phyloP scores from a whole-genome alignment of 2,888 invertebrate species.

The Pedicia rivosa region DNA sequence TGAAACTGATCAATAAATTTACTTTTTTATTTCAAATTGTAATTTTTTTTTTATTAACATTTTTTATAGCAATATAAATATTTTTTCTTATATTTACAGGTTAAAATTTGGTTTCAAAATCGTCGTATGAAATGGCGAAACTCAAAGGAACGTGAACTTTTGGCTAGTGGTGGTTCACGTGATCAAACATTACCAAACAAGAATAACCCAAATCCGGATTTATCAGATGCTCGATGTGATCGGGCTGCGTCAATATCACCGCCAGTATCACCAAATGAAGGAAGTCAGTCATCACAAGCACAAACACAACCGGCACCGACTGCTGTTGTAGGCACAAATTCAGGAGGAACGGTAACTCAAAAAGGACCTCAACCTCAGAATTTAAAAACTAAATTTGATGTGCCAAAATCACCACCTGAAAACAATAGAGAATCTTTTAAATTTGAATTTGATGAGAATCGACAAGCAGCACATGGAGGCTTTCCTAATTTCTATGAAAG shows the following conservation, averaged over 20 bases:
- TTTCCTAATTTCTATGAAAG: slow-evolving; percentile 15
- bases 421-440: slow-evolving; percentile 7
- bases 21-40: too few relatives aligned
- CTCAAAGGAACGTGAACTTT: slow-evolving; percentile 86
- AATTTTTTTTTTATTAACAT: too few relatives aligned
- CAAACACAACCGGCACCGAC: not conserved
- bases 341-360: not conserved
- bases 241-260: slow-evolving; percentile 47
- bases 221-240: slow-evolving; percentile 78
- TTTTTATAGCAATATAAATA: not conserved
- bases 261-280: slow-evolving; percentile 23
- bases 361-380: not conserved
- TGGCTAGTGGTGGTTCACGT: slow-evolving; percentile 84
- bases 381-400: not conserved
- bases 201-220: slow-evolving; percentile 89
- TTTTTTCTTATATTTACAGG: slow-evolving; percentile 28
- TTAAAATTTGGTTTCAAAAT: slow-evolving; percentile 80
- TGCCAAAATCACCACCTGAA: slow-evolving; percentile 5
- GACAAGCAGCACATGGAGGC: slow-evolving; percentile 9
- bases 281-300: slow-evolving; percentile 14
- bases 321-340: not conserved
- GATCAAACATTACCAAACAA: slow-evolving; percentile 94
- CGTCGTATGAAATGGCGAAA: slow-evolving; percentile 97
- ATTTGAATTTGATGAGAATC: slow-evolving; percentile 11
- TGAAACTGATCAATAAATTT: too few relatives aligned